Evolutionary conservation across 2,113 vertebrate species (phyloP), one percentile per base, ranked within the genome.

Genomic region (Phaetusa simplex): DNA sequence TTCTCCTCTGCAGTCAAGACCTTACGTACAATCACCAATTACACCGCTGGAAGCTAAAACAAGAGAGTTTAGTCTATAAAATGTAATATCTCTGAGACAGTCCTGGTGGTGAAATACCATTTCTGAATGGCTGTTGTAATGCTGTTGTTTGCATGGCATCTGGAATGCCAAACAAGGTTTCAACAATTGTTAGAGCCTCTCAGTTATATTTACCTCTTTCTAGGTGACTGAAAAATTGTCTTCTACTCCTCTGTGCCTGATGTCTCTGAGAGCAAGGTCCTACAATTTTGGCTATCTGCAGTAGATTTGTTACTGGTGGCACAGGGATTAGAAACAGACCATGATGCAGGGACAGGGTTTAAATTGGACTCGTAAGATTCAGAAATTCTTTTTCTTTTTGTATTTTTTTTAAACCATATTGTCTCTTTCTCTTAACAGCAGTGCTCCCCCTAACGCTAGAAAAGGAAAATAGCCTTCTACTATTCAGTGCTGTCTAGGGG

Each of bases 361-460:
- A 61, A 90, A 87, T 0, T 40, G 9, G 24, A 76, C 30, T 95
- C 4, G 3, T 7, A 45, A 90, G 13, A 30, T 53, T 72, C 9
- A 8, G 30, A 76, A 53, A 27, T 42, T 64, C 2, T 55, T 83
- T 67, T 52, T 45, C 22, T 52, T 9, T 72, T 27, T 55, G 21
- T 42, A 26, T 55, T 2, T 47, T 65, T 32, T 40, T 47, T 40
- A 43, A 16, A 27, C 13, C 24, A 30, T 3, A 8, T 26, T 34
- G 23, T 53, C 29, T 86, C 27, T 59, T 53, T 61, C 65, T 79
- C 17, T 86, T 34, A 84, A 82, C 61, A 87, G 78, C 52, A 88
- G 88, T 72, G 90, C 91, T 96, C 90, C 87, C 93, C 78, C 81
- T 96, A 93, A 93, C 59, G 95, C 78, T 90, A 34, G 92, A 53